Evolutionary conservation across 2,888 invertebrate genomes (phyloP), one percentile per base, ranked within the genome.

Genomic region (Incurvaria masculella): DNA sequence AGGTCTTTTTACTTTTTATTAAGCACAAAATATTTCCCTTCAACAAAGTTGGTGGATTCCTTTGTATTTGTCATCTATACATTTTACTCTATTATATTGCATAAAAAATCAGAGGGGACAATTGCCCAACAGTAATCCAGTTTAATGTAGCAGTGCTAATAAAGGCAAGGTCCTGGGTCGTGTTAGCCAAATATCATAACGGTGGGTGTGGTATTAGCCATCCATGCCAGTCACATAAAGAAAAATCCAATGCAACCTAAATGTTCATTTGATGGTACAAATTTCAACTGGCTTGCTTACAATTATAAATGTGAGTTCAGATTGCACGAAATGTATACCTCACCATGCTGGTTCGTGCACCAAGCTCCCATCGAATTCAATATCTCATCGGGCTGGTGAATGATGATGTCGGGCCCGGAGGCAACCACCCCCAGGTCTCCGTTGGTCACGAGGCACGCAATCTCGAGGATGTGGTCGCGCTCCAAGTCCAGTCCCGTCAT

Each of bases 401-500:
- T 86, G 2, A 94, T 78, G 42, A 94, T 65, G 58, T 87, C 78
- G 0, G 91, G 90, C 5, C 88, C 88, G 62, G 84, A 84, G 2
- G 89, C 90, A 33, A 93, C 68, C 8, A 91, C 64, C 56, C 91
- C 87, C 16, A 96, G 71, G 46, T 93, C 63, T 11, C 80, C 74
- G 63, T 97, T 93, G 0, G 97, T 97, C 47, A 98, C 81, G 23
- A 97, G 63, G 63, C 94, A 92, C 0, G 94, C 91, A 48, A 96
- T 83, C 80, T 98, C 97, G 60, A 98, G 67, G 47, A 98, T 91
- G 53, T 86, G 82, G 61, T 94, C 88, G 46, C 71, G 84, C 0
- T 87, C 78, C 44, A 88, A 64, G 63, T 96, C 83, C 16, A 97
- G 69, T 0, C 97, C 97, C 8, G 95, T 93, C 94, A 98, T 93